A percentile compares a stretch with the other conserved stretches of the same genome.
phyloP scores from a whole-genome alignment of 2,113 vertebrate genomes.

The Orcinus orca region DNA sequence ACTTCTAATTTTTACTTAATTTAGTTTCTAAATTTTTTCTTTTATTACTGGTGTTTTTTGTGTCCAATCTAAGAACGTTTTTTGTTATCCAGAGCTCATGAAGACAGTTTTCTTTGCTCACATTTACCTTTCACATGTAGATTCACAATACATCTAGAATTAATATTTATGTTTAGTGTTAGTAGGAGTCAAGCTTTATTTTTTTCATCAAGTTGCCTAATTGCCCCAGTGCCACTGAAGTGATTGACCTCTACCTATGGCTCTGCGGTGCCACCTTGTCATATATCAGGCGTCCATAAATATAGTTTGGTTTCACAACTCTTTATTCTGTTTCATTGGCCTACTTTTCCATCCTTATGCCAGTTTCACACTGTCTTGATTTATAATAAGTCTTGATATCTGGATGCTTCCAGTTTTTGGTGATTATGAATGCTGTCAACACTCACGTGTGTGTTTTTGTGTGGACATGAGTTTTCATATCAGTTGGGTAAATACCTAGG shows the following conservation, averaged over 20 bases:
- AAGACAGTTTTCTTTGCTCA: background rate
- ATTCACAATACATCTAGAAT: background rate
- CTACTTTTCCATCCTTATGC: background rate
- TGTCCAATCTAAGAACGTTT: background rate
- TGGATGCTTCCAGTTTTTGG: background rate
- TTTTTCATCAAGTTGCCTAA: background rate
- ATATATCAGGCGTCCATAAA: background rate
- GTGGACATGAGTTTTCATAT: background rate
- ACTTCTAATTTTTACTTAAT: background rate
- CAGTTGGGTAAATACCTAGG: background rate
- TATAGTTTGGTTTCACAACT: background rate
- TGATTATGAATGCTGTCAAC: background rate
- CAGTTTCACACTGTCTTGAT: background rate
- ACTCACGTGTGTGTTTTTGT: background rate
- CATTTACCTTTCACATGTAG: background rate
- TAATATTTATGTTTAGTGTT: background rate
- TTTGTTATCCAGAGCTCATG: background rate
- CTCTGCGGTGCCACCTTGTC: background rate
- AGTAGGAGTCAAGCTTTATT: background rate
- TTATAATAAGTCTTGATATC: background rate
- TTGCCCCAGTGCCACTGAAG: background rate
- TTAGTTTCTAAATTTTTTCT: background rate
- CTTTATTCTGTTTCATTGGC: background rate
- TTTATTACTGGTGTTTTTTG: constrained; percentile 9
- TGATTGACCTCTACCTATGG: background rate